A percentile compares a stretch with the other conserved stretches of the same genome.
Evolutionary conservation across 1,140 invertebrate species (phyloP).

Genomic region (Lepidurus arcticus): DNA sequence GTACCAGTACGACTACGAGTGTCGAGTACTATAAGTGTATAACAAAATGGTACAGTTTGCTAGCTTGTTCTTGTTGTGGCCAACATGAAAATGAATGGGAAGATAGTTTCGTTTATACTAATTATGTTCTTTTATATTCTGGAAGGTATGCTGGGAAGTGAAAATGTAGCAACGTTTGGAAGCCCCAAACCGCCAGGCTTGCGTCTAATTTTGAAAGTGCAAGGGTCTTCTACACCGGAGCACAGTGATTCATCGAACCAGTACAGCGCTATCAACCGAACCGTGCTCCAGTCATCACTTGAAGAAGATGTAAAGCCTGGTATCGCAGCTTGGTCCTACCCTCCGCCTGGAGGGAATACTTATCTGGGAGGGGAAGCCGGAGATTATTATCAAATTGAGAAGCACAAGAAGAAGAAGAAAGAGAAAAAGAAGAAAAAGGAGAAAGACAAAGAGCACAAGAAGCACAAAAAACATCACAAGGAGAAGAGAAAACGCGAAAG

Average conservation of each 20-base stretch:
- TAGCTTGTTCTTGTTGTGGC: too few species aligned
- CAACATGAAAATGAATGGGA: neutral
- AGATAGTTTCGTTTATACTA: neutral
- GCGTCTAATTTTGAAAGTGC: constrained; percentile 76
- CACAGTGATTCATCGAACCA: constrained; percentile 54
- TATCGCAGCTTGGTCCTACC: neutral
- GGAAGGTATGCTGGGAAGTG: constrained; percentile 23
- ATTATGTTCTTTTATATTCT: constrained; percentile 13
- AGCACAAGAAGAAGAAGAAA: constrained; percentile 67
- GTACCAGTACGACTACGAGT: too few species aligned
- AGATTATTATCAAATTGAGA: constrained; percentile 38
- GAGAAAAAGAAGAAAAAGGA: constrained; percentile 59
- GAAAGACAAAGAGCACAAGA: constrained; percentile 59
- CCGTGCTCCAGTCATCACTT: constrained; percentile 40
- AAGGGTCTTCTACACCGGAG: constrained; percentile 61
- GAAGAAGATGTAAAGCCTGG: constrained; percentile 36
- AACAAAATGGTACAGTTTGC: too few species aligned
- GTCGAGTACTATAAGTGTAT: too few species aligned
- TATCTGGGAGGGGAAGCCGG: constrained; percentile 28
- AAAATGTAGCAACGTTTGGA: constrained; percentile 33
- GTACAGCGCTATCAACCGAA: constrained; percentile 36
- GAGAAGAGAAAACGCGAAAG: constrained; percentile 41
- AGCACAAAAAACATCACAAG: constrained; percentile 62
- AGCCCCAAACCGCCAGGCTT: constrained; percentile 53
- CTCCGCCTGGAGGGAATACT: neutral